Evolutionary conservation across 1,140 invertebrate genomes (phyloP).

Genomic region (Meloidogyne floridensis): DNA sequence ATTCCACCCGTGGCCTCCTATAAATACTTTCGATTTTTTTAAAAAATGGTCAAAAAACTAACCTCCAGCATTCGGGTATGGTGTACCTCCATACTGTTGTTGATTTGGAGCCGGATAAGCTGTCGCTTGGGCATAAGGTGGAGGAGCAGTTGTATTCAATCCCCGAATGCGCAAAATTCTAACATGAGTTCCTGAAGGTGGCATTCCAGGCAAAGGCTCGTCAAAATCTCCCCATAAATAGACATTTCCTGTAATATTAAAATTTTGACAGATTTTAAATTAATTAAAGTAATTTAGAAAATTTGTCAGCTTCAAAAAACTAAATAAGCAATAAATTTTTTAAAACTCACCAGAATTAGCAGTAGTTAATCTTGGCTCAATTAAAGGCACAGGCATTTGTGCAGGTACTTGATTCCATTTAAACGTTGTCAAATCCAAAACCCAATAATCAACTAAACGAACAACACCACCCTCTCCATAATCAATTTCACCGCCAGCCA

Average conservation of each 20-base stretch:
- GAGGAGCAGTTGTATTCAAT: conserved; percentile 40
- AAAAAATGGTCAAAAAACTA: neutral
- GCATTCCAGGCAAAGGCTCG: conserved; percentile 65
- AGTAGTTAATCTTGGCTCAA: conserved; percentile 63
- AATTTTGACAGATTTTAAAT: conserved; percentile 6
- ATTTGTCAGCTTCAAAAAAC: neutral
- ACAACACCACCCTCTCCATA: conserved; percentile 57
- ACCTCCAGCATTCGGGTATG: conserved; percentile 11
- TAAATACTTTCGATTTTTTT: neutral
- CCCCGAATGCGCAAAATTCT: conserved; percentile 58
- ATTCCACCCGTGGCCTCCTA: neutral
- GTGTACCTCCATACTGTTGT: conserved; percentile 12
- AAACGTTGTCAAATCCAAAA: conserved; percentile 57
- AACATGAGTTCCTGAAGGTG: conserved; percentile 58
- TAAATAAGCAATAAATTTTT: neutral
- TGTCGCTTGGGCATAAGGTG: conserved; percentile 43
- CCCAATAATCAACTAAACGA: conserved; percentile 63
- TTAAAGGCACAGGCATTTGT: conserved; percentile 62
- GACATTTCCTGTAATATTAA: conserved; percentile 54
- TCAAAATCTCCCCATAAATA: conserved; percentile 66
- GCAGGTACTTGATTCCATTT: conserved; percentile 63
- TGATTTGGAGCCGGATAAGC: conserved; percentile 4
- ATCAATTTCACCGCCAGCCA: conserved; percentile 64
- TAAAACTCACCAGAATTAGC: conserved; percentile 55
- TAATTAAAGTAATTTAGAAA: neutral